These are phyloP conservation scores for Chaunax sp. DNA, from an alignment of 2,797 vertebrate genomes.

Conservation along the genomic window DNA sequence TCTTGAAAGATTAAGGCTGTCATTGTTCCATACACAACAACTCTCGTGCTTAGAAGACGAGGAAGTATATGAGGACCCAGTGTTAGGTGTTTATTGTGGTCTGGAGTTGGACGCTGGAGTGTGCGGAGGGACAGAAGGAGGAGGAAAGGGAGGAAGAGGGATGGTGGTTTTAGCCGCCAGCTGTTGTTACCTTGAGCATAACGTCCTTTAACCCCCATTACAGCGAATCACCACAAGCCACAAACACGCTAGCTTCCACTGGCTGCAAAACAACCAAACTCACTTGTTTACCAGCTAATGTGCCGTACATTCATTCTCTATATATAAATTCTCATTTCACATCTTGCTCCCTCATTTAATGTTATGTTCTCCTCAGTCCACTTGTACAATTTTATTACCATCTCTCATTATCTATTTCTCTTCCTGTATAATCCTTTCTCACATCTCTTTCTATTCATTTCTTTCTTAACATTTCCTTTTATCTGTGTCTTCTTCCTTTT, in stretches of 20 bases:
- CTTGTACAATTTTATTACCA: neutral
- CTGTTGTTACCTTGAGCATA: slow-evolving; percentile 84
- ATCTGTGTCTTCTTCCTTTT: slow-evolving; percentile 61
- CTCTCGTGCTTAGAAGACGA: slow-evolving; percentile 31
- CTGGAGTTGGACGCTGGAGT: slow-evolving; percentile 67
- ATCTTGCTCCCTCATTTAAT: slow-evolving; percentile 34
- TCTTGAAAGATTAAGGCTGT: slow-evolving; percentile 43
- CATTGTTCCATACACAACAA: slow-evolving; percentile 44
- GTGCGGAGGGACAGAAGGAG: slow-evolving; percentile 69
- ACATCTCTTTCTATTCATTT: slow-evolving; percentile 52
- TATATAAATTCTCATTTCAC: slow-evolving; percentile 20
- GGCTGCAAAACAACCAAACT: slow-evolving; percentile 82
- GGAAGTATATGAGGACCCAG: slow-evolving; percentile 36
- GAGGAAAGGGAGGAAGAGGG: slow-evolving; percentile 80
- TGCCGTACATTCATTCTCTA: slow-evolving; percentile 61
- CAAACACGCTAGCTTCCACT: slow-evolving; percentile 77
- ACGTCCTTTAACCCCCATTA: slow-evolving; percentile 78
- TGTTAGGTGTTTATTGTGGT: slow-evolving; percentile 80
- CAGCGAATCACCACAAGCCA: slow-evolving; percentile 76
- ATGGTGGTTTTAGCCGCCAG: slow-evolving; percentile 76
- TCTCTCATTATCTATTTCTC: slow-evolving; percentile 58
- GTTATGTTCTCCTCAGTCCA: neutral
- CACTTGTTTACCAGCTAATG: slow-evolving; percentile 85
- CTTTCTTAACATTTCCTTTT: slow-evolving; percentile 57
- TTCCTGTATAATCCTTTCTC: slow-evolving; percentile 55